Conservation (phyloP, 2,888 invertebrate species). For the Oligia latruncula region DNA sequence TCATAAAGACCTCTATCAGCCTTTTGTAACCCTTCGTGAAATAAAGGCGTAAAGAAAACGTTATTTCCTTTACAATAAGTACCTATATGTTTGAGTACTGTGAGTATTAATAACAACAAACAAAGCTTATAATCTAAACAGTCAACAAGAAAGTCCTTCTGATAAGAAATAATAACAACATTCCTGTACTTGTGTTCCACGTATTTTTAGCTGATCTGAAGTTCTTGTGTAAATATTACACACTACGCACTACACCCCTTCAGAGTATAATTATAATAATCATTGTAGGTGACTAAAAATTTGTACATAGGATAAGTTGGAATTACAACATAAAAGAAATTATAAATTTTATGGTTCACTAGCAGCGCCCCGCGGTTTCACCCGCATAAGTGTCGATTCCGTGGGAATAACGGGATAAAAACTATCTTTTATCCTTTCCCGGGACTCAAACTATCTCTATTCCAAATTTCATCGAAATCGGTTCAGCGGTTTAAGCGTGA, state of each 20-base stretch:
- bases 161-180: slow-evolving; percentile 57
- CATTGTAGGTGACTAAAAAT: background rate
- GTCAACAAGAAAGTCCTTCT: slow-evolving; percentile 47
- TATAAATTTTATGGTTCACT: background rate
- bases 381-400: no score
- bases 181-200: slow-evolving; percentile 8
- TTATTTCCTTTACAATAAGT: slow-evolving; percentile 8
- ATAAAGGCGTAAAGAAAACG: background rate
- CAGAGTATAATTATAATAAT: background rate
- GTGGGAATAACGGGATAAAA: no score
- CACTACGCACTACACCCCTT: background rate
- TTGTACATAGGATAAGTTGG: background rate
- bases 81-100: background rate
- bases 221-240: slow-evolving; percentile 6
- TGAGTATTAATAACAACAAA: slow-evolving; percentile 24
- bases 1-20: background rate
- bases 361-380: no score
- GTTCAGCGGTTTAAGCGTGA: no score
- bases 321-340: background rate
- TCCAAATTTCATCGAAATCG: no score
- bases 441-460: no score
- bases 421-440: no score
- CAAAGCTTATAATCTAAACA: slow-evolving; percentile 43
- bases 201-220: slow-evolving; percentile 31
- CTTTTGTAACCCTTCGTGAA: background rate